Percentiles rank a stretch among this genome's conserved stretches.
Conservation (phyloP, 2,113 vertebrate species). For the Brachypteracias leptosomus region DNA sequence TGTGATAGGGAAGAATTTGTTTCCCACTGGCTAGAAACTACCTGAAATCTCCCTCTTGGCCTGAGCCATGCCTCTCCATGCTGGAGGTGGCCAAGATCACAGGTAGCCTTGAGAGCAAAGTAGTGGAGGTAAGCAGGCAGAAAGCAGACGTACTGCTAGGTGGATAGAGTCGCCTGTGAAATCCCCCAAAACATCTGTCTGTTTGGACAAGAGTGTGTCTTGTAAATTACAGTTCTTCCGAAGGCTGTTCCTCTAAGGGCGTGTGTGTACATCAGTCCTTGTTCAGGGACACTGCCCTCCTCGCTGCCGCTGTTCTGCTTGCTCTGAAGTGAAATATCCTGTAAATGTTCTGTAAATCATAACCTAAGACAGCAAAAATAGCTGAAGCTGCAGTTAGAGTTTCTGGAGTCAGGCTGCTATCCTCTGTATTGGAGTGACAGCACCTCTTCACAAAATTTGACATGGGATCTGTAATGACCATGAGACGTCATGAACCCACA, state of each 20-base stretch:
- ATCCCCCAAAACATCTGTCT: neutral
- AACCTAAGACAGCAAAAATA: neutral
- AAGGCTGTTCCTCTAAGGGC: neutral
- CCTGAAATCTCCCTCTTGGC: neutral
- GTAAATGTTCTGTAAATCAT: constrained; percentile 19
- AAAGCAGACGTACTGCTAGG: neutral
- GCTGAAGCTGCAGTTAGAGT: neutral
- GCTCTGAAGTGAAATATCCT: neutral
- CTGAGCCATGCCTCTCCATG: neutral
- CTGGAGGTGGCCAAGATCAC: neutral
- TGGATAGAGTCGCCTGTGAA: neutral
- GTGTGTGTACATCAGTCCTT: rapidly evolving
- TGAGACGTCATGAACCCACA: neutral
- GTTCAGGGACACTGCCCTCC: neutral
- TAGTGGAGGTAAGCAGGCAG: neutral
- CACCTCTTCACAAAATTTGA: neutral
- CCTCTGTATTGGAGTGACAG: neutral
- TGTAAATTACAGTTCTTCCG: neutral
- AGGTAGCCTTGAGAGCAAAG: neutral
- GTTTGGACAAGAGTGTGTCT: neutral
- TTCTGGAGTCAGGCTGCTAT: neutral
- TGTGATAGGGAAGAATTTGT: rapidly evolving
- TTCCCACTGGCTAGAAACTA: neutral
- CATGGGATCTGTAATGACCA: neutral
- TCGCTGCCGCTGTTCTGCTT: neutral